Conservation (phyloP, 1,140 invertebrate species). For the Trypoxylus dichotomus region DNA sequence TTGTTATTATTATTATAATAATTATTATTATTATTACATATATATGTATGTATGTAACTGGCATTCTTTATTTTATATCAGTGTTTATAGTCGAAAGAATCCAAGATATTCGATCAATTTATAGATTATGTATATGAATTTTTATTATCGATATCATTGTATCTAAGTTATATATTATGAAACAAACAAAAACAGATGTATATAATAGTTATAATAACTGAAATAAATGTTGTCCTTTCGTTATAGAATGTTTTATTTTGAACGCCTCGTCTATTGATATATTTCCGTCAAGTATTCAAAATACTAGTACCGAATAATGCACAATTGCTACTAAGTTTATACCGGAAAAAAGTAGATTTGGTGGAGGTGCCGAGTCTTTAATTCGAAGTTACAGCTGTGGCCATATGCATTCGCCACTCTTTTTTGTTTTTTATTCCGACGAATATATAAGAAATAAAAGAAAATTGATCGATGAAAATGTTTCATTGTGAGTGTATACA, state of each 20-base stretch:
- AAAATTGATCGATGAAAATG: too few relatives aligned
- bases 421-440: too few relatives aligned
- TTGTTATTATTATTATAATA: neutral
- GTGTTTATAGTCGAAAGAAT: neutral
- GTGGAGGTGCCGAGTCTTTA: too few relatives aligned
- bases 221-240: conserved; percentile 46
- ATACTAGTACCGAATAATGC: too few relatives aligned
- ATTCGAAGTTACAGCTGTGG: too few relatives aligned
- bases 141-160: neutral
- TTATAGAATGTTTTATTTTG: neutral
- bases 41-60: neutral
- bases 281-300: too few relatives aligned
- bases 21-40: neutral
- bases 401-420: too few relatives aligned
- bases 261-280: too few relatives aligned
- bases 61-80: conserved; percentile 8
- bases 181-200: conserved; percentile 27
- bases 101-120: neutral
- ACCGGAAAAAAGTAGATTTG: too few relatives aligned
- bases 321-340: too few relatives aligned
- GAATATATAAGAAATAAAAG: too few relatives aligned
- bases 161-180: neutral
- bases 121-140: neutral
- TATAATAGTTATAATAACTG: conserved; percentile 39
- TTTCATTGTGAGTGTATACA: too few relatives aligned